A percentile compares a stretch with the other conserved stretches of the same genome.
Conservation (phyloP, 2,888 invertebrate species). For the Zaprionus lineosus region DNA sequence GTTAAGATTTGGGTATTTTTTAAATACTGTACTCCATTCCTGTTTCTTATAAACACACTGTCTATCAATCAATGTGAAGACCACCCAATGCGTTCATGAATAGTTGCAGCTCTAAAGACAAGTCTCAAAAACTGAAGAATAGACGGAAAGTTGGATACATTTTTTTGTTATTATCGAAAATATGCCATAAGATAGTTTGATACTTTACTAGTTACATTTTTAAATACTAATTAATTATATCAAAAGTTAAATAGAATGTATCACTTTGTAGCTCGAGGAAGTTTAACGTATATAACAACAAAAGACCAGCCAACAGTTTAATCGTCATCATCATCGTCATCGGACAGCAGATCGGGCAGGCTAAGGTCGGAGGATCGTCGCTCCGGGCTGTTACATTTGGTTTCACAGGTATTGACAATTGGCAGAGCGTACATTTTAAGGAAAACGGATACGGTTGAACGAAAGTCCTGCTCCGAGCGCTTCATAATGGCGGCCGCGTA, state of each 20-base stretch:
- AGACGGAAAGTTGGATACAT: background rate
- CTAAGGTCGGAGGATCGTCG: constrained; percentile 60
- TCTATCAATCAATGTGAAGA: no score
- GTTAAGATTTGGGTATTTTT: no score
- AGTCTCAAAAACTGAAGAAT: no score
- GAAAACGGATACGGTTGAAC: constrained; percentile 48
- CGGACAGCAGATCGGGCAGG: constrained; percentile 54
- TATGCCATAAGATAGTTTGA: constrained; percentile 7
- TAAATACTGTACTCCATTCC: no score
- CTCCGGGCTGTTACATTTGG: constrained; percentile 32
- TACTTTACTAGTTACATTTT: constrained; percentile 24
- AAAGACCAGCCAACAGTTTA: constrained; percentile 45
- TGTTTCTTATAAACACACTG: no score
- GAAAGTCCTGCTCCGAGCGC: constrained; percentile 53
- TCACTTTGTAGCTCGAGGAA: constrained; percentile 30
- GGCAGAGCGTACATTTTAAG: constrained; percentile 57
- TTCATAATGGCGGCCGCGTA: constrained; percentile 56
- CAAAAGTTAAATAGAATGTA: constrained; percentile 6
- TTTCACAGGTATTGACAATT: constrained; percentile 14
- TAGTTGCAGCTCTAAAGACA: no score
- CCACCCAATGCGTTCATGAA: no score
- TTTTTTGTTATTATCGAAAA: constrained; percentile 3
- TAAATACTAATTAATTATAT: constrained; percentile 14
- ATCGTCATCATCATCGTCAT: constrained; percentile 43
- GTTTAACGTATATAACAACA: constrained; percentile 42